A percentile compares a stretch with the other conserved stretches of the same genome.
Evolutionary conservation across 2,888 invertebrate species (phyloP).

Genomic region (Sminthurides aquaticus): DNA sequence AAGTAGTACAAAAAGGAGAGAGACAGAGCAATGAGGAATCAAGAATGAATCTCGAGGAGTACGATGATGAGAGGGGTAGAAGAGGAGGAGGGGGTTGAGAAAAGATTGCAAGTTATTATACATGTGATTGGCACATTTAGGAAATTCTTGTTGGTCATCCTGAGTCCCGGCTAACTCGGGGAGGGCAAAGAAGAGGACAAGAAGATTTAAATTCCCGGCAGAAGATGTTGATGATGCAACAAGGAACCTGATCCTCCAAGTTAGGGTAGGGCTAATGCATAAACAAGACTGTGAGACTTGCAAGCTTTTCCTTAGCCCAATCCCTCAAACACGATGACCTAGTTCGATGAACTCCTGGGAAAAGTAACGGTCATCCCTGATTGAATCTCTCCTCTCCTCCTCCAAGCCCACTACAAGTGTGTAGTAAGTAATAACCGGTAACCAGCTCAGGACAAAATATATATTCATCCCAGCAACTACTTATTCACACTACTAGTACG

Average conservation of each 20-base stretch:
- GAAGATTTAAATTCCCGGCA: constrained; percentile 1
- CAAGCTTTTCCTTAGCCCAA: too few relatives aligned
- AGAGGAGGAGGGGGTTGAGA: background rate
- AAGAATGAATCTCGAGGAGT: too few relatives aligned
- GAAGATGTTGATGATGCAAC: background rate
- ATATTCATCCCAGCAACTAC: background rate
- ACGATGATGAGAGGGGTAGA: too few relatives aligned
- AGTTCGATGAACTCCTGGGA: constrained; percentile 42
- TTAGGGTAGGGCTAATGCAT: constrained; percentile 21
- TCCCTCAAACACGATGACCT: constrained; percentile 34
- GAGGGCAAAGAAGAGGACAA: background rate
- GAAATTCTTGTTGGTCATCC: too few relatives aligned
- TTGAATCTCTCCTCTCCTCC: constrained; percentile 25
- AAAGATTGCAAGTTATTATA: background rate
- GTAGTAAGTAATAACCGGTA: background rate
- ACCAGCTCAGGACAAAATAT: too few relatives aligned
- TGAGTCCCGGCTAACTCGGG: background rate
- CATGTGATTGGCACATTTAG: background rate
- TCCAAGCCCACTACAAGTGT: background rate
- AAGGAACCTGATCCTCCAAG: constrained; percentile 5
- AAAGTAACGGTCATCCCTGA: constrained; percentile 41
- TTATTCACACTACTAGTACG: background rate
- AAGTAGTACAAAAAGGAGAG: too few relatives aligned
- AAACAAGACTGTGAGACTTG: too few relatives aligned
- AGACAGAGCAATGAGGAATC: too few relatives aligned